phyloP scores from a whole-genome alignment of 2,797 vertebrate genomes.

The Pelodytes ibericus region DNA sequence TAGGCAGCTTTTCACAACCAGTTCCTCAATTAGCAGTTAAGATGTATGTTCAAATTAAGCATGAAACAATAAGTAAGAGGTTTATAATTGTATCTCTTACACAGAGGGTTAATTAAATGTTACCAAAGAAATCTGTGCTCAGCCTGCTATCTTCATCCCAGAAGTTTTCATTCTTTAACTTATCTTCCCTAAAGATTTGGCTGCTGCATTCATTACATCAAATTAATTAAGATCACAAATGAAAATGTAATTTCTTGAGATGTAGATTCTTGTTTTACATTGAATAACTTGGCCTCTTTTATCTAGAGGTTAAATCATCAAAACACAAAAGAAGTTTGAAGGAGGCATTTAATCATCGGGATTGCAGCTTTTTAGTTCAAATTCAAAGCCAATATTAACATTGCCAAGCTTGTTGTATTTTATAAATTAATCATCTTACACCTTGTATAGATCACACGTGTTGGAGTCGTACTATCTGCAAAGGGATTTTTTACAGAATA shows the following conservation, averaged over 20 bases:
- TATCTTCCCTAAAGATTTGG: constrained; percentile 67
- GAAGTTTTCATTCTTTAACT: constrained; percentile 61
- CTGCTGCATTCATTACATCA: constrained; percentile 72
- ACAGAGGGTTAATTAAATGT: constrained; percentile 72
- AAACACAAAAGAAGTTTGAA: constrained; percentile 23
- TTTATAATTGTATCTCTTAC: constrained; percentile 69
- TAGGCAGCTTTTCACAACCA: not conserved
- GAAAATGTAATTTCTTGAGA: constrained; percentile 68
- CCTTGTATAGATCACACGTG: not conserved
- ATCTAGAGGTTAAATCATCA: constrained; percentile 23
- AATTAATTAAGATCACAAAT: constrained; percentile 75
- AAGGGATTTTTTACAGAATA: not conserved
- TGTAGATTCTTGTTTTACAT: constrained; percentile 39
- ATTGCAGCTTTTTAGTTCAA: constrained; percentile 16
- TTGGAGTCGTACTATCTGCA: too few relatives aligned
- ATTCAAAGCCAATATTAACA: constrained; percentile 25
- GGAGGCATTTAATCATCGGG: not conserved
- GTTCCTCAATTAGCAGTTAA: constrained; percentile 24
- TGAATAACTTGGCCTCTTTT: constrained; percentile 21
- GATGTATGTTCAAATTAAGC: constrained; percentile 23
- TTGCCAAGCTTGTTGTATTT: not conserved
- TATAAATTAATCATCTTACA: not conserved
- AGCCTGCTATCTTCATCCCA: constrained; percentile 58
- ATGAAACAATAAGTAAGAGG: constrained; percentile 43
- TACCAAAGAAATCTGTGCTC: constrained; percentile 67